These are phyloP conservation scores for Machimus atricapillus DNA, from an alignment of 2,888 invertebrate species.

Conservation along the genomic window DNA sequence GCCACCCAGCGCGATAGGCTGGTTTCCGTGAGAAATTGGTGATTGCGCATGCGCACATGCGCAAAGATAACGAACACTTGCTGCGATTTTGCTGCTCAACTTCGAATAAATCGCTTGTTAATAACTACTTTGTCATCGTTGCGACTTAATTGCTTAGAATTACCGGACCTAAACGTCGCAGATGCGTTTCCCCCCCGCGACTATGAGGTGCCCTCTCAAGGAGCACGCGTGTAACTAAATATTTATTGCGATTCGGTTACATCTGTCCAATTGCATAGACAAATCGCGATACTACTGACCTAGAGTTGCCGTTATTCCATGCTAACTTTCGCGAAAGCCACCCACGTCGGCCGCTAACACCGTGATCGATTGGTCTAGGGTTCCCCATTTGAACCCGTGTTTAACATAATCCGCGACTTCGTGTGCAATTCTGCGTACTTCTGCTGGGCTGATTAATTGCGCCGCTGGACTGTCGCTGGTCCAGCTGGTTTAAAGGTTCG, in stretches of 20 bases:
- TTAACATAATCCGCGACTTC: constrained; percentile 31
- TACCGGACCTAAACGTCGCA: neutral
- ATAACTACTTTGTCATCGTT: constrained; percentile 14
- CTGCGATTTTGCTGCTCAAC: neutral
- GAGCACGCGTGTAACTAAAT: neutral
- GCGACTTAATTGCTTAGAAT: constrained; percentile 5
- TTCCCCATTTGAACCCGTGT: constrained; percentile 33
- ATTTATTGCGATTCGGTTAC: neutral
- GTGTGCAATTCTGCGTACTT: constrained; percentile 18
- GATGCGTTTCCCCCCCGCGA: neutral
- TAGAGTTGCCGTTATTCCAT: constrained; percentile 27
- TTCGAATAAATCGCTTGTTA: constrained; percentile 22
- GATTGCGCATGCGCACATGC: neutral
- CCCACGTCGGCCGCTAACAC: constrained; percentile 30
- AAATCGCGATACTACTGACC: constrained; percentile 34
- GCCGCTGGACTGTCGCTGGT: constrained; percentile 15
- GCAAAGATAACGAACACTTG: constrained; percentile 17
- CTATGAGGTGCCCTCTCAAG: neutral
- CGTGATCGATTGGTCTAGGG: constrained; percentile 32
- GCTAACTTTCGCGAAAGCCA: constrained; percentile 25
- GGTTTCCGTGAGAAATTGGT: constrained; percentile 18
- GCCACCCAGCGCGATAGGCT: constrained; percentile 20
- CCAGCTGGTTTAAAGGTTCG: neutral
- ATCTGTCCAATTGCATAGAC: constrained; percentile 15
- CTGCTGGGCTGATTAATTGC: constrained; percentile 26